These are phyloP conservation scores for Macrosteles quadrilineatus DNA, from an alignment of 1,140 invertebrate genomes.

Conservation along the genomic window DNA sequence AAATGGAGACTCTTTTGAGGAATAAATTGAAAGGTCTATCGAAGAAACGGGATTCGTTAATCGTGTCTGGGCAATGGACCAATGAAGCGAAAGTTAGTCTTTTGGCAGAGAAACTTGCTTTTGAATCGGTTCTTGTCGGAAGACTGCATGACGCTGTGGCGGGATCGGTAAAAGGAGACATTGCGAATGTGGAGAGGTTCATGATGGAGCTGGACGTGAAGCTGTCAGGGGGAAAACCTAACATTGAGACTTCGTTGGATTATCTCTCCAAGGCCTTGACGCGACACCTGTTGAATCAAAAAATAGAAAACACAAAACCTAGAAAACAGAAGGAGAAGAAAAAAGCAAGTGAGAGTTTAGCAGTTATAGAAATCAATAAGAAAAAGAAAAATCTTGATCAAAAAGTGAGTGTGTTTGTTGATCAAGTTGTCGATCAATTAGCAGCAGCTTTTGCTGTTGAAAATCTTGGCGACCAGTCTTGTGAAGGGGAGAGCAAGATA, in stretches of 20 bases:
- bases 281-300: slow-evolving; percentile 37
- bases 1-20: slow-evolving; percentile 54
- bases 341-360: slow-evolving; percentile 30
- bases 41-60: slow-evolving; percentile 60
- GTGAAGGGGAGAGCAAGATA: slow-evolving; percentile 53
- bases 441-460: slow-evolving; percentile 65
- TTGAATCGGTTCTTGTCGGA: slow-evolving; percentile 68
- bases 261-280: slow-evolving; percentile 38
- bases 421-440: slow-evolving; percentile 53
- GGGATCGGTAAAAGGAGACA: slow-evolving; percentile 41
- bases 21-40: slow-evolving; percentile 66
- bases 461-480: slow-evolving; percentile 53
- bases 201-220: slow-evolving; percentile 37
- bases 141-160: slow-evolving; percentile 60
- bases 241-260: slow-evolving; percentile 40
- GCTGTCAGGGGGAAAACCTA: slow-evolving; percentile 37
- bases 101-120: slow-evolving; percentile 73
- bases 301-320: slow-evolving; percentile 31
- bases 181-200: slow-evolving; percentile 48
- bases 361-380: slow-evolving; percentile 33
- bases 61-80: slow-evolving; percentile 63
- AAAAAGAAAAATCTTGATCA: slow-evolving; percentile 37
- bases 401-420: slow-evolving; percentile 38
- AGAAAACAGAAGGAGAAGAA: slow-evolving; percentile 35
- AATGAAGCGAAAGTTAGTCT: slow-evolving; percentile 65